Evolutionary conservation across 2,113 vertebrate species (phyloP), one percentile per base, ranked within the genome.

Genomic region (Gracilinanus agilis): DNA sequence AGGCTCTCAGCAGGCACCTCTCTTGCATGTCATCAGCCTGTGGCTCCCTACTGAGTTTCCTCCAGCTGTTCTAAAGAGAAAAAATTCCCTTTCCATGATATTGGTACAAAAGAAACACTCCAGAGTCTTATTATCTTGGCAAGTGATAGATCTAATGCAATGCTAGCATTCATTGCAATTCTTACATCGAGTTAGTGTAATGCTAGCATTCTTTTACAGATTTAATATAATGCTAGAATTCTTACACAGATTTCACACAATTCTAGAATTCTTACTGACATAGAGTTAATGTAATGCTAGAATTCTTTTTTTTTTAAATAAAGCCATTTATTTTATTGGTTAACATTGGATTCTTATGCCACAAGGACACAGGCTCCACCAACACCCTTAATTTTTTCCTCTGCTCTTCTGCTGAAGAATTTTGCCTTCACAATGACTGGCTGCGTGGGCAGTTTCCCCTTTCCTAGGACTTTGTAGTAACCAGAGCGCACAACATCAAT

Each of bases 361-460:
- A 99, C 99, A 90, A 99, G 97, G 2, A 99, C 98, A 95, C 99
- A 99, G 90, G 98, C 98, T 83, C 99, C 99, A 67, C 99, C 99
- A 44, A 98, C 99, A 75, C 98, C 98, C 97, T 99, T 99, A 94
- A 98, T 99, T 98, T 99, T 99, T 98, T 99, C 99, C 96, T 99
- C 99, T 0, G 99, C 99, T 97, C 98, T 95, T 95, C 99, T 98
- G 95, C 99, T 99, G 98, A 99, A 99, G 98, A 99, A 99, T 96
- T 99, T 99, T 90, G 99, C 99, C 97, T 99, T 99, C 95, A 99
- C 99, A 29, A 99, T 99, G 92, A 99, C 98, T 0, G 99, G 99
- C 98, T 99, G 99, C 95, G 99, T 99, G 92, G 99, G 99, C 93
- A 99, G 99, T 53, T 99, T 99, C 92, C 99, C 99, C 97, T 99